Base-by-base conservation (phyloP, 2,888 invertebrate species). In the Meteorus colon region DNA sequence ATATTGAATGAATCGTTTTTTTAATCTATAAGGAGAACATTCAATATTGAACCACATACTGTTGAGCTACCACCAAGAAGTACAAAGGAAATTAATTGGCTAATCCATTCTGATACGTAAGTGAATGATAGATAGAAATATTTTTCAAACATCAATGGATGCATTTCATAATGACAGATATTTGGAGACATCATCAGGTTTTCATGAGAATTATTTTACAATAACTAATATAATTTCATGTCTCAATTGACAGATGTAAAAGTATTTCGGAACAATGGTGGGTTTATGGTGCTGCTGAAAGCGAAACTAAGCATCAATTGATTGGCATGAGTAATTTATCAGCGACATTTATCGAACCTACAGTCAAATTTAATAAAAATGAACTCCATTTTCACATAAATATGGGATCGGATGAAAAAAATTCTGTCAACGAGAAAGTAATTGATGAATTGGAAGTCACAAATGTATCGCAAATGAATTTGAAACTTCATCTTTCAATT, bases 271-370 rank as follows among this genome's bases (percentile, higher is more conserved):
- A 93, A 86, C 90, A 90, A 82, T 93, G 93, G 91, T 92, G 92
- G 85, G 90, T 93, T 77, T 90, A 92, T 68, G 92, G 92, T 16
- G 89, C 91, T 63, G 90, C 92, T 2, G 92, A 92, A 66, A 91
- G 92, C 4, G 89, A 91, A 4, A 91, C 91, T 71, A 92, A 91
- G 84, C 91, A 92, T 66, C 91, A 91, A 81, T 82, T 92, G 60
- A 86, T 93, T 55, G 85, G 92, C 34, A 90, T 90, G 67, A 92
- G 92, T 79, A 88, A 87, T 77, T 87, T 93, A 68, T 86, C 86
- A 51, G 92, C 92, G 0, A 92, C 91, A 76, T 93, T 94, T 83
- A 91, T 92, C 0, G 92, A 93, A 80, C 93, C 94, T 0, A 90
- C 90, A 82, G 89, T 94, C 66, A 88, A 90, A 77, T 86, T 93